A percentile compares a stretch with the other conserved stretches of the same genome.
Conservation (phyloP, 2,113 vertebrate species). For the Melanerpes aurifrons region DNA sequence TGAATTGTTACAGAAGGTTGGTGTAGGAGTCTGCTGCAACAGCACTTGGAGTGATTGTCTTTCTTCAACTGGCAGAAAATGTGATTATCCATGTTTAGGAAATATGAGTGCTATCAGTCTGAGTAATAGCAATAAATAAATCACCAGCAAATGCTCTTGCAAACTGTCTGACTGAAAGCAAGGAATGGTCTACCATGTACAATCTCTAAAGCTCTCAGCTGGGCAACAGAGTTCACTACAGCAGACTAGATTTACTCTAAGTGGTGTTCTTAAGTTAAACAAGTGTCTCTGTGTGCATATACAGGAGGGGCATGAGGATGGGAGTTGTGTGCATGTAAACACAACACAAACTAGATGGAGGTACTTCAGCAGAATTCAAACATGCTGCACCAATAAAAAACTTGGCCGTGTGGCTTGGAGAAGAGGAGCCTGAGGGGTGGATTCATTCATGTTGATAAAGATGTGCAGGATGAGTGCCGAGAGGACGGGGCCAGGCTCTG, state of each 20-base stretch:
- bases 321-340: neutral
- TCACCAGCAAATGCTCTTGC: neutral
- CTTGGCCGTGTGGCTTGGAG: neutral
- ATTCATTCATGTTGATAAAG: no score
- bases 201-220: neutral
- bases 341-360: neutral
- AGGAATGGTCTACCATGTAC: neutral
- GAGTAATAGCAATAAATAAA: slow-evolving; percentile 3
- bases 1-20: neutral
- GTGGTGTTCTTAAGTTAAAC: neutral
- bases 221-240: neutral
- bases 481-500: no score
- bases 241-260: neutral
- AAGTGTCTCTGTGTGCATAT: neutral
- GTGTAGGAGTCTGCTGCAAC: neutral
- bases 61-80: neutral
- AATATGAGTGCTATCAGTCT: neutral
- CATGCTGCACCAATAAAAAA: neutral
- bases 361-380: neutral
- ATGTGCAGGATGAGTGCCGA: no score
- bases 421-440: no score
- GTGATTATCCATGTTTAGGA: neutral
- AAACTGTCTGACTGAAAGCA: neutral
- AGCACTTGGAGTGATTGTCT: neutral
- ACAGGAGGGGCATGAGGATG: neutral